Conservation (phyloP, 1,140 invertebrate species). For the Trigoniulus corallinus region DNA sequence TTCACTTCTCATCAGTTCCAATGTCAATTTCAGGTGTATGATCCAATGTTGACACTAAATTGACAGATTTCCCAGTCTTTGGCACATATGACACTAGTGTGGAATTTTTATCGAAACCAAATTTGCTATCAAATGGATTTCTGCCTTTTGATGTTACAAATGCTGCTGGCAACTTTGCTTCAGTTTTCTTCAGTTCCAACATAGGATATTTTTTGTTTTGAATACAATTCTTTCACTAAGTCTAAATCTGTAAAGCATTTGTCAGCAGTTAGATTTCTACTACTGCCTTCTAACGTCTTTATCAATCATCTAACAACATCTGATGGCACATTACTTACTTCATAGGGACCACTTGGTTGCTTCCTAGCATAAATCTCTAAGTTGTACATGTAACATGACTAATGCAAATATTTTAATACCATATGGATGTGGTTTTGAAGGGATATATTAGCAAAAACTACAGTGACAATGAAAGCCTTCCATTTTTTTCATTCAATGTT, state of each 20-base stretch:
- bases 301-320: conserved; percentile 4
- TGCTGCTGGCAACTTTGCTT: neutral
- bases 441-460: conserved; percentile 12
- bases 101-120: conserved; percentile 4
- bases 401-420: conserved; percentile 17
- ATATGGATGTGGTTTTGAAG: conserved; percentile 15
- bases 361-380: conserved; percentile 9
- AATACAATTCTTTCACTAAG: conserved; percentile 1
- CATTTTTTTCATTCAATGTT: conserved; percentile 14
- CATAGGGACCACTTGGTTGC: neutral
- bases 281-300: neutral
- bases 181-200: conserved; percentile 1
- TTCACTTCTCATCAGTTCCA: conserved; percentile 12
- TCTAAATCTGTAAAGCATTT: conserved; percentile 10
- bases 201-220: conserved; percentile 2
- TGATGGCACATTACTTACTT: neutral
- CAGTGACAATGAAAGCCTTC: conserved; percentile 5
- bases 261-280: conserved; percentile 8
- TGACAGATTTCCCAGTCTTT: conserved; percentile 21
- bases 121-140: neutral
- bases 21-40: conserved; percentile 10
- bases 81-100: conserved; percentile 16
- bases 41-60: conserved; percentile 22
- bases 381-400: conserved; percentile 9
- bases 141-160: neutral